A percentile compares a stretch with the other conserved stretches of the same genome.
Evolutionary conservation across 2,797 vertebrate genomes (phyloP).

Genomic region (Neosilurus hyrtlii): DNA sequence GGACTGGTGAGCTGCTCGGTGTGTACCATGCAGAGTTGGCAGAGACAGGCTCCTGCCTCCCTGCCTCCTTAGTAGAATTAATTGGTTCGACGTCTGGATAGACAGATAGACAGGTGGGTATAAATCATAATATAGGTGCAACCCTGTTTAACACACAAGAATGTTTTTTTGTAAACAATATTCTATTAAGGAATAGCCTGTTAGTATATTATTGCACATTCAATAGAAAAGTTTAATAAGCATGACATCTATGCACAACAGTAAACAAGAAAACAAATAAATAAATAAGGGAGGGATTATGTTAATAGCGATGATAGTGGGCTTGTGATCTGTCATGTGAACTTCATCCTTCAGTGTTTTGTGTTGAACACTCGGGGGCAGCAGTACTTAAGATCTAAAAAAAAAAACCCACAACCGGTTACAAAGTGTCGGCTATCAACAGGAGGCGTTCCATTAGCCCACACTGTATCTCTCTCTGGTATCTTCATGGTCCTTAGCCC

Average conservation of each 20-base stretch:
- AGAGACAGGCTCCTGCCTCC: no score
- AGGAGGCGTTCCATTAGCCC: slow-evolving; percentile 59
- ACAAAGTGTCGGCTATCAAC: slow-evolving; percentile 45
- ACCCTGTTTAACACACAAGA: not conserved
- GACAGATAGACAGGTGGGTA: no score
- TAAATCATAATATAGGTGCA: not conserved
- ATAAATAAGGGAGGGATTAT: no score
- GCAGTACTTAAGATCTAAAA: slow-evolving; percentile 55
- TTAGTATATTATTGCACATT: not conserved
- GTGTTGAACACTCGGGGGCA: slow-evolving; percentile 71
- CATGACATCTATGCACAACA: not conserved
- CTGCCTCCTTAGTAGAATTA: no score
- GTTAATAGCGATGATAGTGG: no score
- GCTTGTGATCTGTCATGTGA: no score
- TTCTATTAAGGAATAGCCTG: not conserved
- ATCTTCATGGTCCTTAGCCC: slow-evolving; percentile 40
- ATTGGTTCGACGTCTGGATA: no score
- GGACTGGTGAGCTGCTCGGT: no score
- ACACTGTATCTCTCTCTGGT: slow-evolving; percentile 1
- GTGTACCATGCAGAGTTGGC: no score
- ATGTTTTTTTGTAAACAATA: not conserved
- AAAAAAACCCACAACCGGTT: slow-evolving; percentile 5
- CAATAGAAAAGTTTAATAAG: not conserved
- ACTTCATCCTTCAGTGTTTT: slow-evolving; percentile 39
- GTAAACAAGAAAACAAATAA: no score